A percentile compares a stretch with the other conserved stretches of the same genome.
phyloP scores from a whole-genome alignment of 1,140 invertebrate species.

The Brachionus angularis region DNA sequence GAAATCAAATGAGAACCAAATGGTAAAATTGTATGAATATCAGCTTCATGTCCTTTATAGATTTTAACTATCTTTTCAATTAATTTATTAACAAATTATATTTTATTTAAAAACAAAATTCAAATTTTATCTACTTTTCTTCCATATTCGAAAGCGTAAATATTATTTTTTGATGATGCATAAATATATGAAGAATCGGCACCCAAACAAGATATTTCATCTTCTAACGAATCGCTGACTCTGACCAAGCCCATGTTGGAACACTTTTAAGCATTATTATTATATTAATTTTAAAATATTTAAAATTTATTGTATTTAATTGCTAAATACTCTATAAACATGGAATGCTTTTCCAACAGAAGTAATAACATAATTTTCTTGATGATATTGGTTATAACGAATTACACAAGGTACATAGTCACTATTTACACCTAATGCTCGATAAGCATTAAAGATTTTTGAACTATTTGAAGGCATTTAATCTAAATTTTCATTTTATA shows the following conservation, averaged over 20 bases:
- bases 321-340: constrained; percentile 72
- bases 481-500: background rate
- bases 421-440: constrained; percentile 84
- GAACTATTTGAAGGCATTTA: constrained; percentile 7
- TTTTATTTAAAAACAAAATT: background rate
- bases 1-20: constrained; percentile 81
- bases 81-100: constrained; percentile 38
- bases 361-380: constrained; percentile 81
- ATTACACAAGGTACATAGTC: constrained; percentile 80
- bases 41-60: constrained; percentile 70
- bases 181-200: constrained; percentile 76
- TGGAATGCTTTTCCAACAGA: constrained; percentile 84
- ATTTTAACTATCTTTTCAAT: constrained; percentile 66
- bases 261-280: background rate
- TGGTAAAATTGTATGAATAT: constrained; percentile 75
- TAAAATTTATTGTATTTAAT: too few relatives aligned
- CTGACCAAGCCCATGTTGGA: background rate
- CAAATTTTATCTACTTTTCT: constrained; percentile 63
- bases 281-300: background rate
- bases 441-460: constrained; percentile 69
- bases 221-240: constrained; percentile 64
- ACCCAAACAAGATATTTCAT: constrained; percentile 74
- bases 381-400: constrained; percentile 74
- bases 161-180: constrained; percentile 69
- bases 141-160: constrained; percentile 81